Base-by-base conservation (phyloP, 37 sponge, comb jelly and placozoan genomes). In the Petrosia ficiformis region DNA sequence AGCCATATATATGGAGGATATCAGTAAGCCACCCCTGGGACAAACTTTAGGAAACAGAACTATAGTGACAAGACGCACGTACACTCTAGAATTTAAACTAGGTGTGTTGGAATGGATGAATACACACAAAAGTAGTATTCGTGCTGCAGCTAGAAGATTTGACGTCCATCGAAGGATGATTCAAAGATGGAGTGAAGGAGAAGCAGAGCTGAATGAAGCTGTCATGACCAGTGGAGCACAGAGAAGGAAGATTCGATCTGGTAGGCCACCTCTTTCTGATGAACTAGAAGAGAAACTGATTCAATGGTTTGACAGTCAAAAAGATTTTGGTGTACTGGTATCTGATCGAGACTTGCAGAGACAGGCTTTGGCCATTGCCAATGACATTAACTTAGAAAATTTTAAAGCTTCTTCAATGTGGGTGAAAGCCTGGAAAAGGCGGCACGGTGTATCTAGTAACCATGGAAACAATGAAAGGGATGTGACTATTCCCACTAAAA, bases 41-140 rank as follows among this genome's bases (percentile, higher is more conserved):
- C n/a, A n/a, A n/a, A n/a, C n/a, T n/a, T n/a, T n/a, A n/a, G n/a
- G n/a, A n/a, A n/a, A n/a, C n/a, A n/a, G n/a, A n/a, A n/a, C n/a
- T n/a, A n/a, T n/a, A n/a, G n/a, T n/a, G n/a, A n/a, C n/a, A n/a
- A n/a, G n/a, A n/a, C n/a, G 84, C 25, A 71, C 89, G 1, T 92
- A 77, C 68, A 87, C 92, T 2, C 58, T 87, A 22, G 81, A 92
- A 63, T 92, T 80, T 84, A 92, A 92, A 67, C 61, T 92, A 68
- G 34, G 79, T 26, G 92, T 92, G 57, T 77, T 92, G 3, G 81
- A 92, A 24, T 86, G 84, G 85, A 56, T 87, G 25, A 73, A 87
- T 42, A 56, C 60, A 24, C 69, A 78, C 35, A 31, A 44, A 24
- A 44, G 75, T 39, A 92, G 86, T 74, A 57, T 71, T 43, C 40